Evolutionary conservation across 53 echinoderm and acorn worm species (phyloP).

Genomic region (Mesocentrotus franciscanus): DNA sequence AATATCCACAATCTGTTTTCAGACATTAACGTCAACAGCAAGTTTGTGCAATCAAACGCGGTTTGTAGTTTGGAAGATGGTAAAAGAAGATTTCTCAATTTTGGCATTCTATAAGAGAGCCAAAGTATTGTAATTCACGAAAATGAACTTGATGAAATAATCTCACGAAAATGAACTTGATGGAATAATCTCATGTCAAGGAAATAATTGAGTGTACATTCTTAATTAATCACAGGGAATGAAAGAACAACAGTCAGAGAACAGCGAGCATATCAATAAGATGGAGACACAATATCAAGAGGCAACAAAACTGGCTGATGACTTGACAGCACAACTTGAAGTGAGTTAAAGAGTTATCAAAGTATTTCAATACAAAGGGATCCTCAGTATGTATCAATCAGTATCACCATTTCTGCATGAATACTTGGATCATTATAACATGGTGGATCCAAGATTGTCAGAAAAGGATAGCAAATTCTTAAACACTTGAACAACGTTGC

Average conservation of each 20-base stretch:
- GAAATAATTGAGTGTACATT: no score
- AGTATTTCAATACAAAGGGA: not conserved
- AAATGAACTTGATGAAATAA: no score
- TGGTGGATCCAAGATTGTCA: not conserved
- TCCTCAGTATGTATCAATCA: not conserved
- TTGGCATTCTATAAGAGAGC: not conserved
- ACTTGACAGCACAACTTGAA: slow-evolving; percentile 22
- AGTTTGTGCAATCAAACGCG: no score
- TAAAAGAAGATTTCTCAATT: not conserved
- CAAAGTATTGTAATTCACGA: not conserved
- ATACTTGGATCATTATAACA: not conserved
- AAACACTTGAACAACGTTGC: no score
- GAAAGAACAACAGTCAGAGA: not conserved
- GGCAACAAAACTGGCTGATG: not conserved
- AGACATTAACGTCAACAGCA: no score
- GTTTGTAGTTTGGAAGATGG: no score
- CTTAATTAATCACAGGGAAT: not conserved
- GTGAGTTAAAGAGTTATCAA: not conserved
- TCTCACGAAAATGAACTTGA: no score
- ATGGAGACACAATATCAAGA: not conserved
- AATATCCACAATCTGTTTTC: no score
- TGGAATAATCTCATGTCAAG: no score
- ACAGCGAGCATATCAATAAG: not conserved
- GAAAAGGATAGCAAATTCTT: not conserved
- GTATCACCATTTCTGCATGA: not conserved